Evolutionary conservation across 1,140 invertebrate genomes (phyloP).

Genomic region (Cydia splendana): DNA sequence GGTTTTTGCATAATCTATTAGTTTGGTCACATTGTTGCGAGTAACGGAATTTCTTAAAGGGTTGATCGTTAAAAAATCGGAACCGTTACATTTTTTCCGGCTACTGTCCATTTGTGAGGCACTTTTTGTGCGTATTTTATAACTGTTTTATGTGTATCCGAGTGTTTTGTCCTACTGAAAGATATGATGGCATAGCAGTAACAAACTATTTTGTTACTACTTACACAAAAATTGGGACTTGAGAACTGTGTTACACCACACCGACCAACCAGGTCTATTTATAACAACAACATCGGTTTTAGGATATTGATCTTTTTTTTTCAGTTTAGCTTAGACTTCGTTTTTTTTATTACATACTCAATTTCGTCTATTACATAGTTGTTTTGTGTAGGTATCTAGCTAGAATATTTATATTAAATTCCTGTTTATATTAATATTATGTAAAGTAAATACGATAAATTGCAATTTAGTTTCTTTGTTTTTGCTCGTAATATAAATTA

Average conservation of each 20-base stretch:
- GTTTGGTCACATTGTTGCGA: constrained; percentile 42
- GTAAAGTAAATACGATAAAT: not conserved
- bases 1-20: constrained; percentile 78
- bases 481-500: not conserved
- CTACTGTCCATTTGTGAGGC: constrained; percentile 52
- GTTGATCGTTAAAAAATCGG: constrained; percentile 68
- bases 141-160: constrained; percentile 49
- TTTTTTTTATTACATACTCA: too few species aligned
- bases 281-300: too few species aligned
- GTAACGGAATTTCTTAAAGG: constrained; percentile 73
- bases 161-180: not conserved
- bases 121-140: constrained; percentile 28
- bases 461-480: not conserved
- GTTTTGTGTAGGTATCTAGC: too few species aligned
- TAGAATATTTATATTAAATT: too few species aligned
- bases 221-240: too few species aligned
- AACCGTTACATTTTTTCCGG: constrained; percentile 65
- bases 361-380: too few species aligned
- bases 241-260: too few species aligned
- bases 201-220: not conserved
- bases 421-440: not conserved
- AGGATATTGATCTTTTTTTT: too few species aligned
- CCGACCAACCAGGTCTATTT: too few species aligned
- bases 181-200: not conserved
- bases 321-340: too few species aligned